A percentile compares a stretch with the other conserved stretches of the same genome.
Conservation (phyloP, 2,888 invertebrate species). For the Alloplasta piceator region DNA sequence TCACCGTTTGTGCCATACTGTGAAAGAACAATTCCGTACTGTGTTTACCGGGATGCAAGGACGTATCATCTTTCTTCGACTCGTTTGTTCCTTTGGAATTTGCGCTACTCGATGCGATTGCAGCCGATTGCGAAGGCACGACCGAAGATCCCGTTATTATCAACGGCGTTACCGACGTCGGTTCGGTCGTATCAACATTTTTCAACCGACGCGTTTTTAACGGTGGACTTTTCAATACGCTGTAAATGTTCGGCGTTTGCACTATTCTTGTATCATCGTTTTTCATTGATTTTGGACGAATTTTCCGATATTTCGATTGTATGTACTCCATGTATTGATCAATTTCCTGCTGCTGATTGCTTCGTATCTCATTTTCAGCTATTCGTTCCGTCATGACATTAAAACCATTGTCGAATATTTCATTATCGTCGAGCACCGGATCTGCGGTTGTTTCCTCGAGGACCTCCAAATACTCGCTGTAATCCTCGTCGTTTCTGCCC, state of each 20-base stretch:
- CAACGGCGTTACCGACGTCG: slow-evolving; percentile 57
- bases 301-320: slow-evolving; percentile 79
- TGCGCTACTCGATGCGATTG: slow-evolving; percentile 8
- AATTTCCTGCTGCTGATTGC: slow-evolving; percentile 66
- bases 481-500: slow-evolving; percentile 79
- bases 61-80: background rate
- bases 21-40: slow-evolving; percentile 79
- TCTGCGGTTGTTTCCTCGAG: slow-evolving; percentile 76
- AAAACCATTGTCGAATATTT: slow-evolving; percentile 51
- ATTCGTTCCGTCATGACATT: slow-evolving; percentile 31
- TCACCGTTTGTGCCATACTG: slow-evolving; percentile 79
- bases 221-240: slow-evolving; percentile 53
- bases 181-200: slow-evolving; percentile 23
- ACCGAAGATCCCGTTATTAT: slow-evolving; percentile 55
- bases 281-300: slow-evolving; percentile 72
- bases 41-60: slow-evolving; percentile 66
- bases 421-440: slow-evolving; percentile 67
- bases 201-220: slow-evolving; percentile 44
- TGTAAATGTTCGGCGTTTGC: slow-evolving; percentile 59
- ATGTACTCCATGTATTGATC: slow-evolving; percentile 76
- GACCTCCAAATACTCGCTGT: slow-evolving; percentile 80
- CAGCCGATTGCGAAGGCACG: slow-evolving; percentile 15
- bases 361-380: slow-evolving; percentile 42
- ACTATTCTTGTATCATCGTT: slow-evolving; percentile 22
- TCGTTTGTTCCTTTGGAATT: slow-evolving; percentile 47